These are phyloP conservation scores for Heliconius sara DNA, from an alignment of 2,888 invertebrate species.

Conservation along the genomic window DNA sequence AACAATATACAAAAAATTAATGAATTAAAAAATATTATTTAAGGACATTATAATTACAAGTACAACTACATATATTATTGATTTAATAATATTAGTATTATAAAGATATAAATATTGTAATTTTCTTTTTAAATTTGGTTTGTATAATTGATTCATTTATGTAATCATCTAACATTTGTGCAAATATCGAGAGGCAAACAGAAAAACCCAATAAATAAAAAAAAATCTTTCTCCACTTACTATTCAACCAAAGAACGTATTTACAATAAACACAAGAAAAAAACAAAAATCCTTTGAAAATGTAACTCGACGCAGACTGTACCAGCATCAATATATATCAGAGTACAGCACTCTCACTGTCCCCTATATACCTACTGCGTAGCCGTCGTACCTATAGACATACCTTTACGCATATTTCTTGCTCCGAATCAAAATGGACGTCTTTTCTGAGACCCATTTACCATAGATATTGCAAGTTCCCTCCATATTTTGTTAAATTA, in stretches of 20 bases:
- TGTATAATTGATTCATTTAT: neutral
- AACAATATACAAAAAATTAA: neutral
- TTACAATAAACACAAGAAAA: neutral
- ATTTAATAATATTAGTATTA: neutral
- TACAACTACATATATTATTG: neutral
- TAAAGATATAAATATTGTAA: neutral
- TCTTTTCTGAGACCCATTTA: slow-evolving; percentile 33
- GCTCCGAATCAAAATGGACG: slow-evolving; percentile 42
- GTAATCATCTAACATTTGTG: too few relatives aligned
- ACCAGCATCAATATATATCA: slow-evolving; percentile 64
- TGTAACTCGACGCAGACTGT: slow-evolving; percentile 55
- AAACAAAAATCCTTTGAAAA: neutral
- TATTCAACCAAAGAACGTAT: neutral
- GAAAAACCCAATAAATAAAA: too few relatives aligned
- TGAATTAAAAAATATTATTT: neutral
- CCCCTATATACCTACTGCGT: slow-evolving; percentile 50
- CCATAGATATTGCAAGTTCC: slow-evolving; percentile 32
- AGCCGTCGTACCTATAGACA: slow-evolving; percentile 46
- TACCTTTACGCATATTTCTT: slow-evolving; percentile 42
- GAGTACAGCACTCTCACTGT: slow-evolving; percentile 54
- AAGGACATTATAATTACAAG: neutral
- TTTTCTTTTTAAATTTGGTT: neutral
- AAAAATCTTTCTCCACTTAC: neutral
- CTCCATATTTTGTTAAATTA: slow-evolving; percentile 19
- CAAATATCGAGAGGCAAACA: too few relatives aligned